Evolutionary conservation across 1,140 invertebrate genomes (phyloP).

Genomic region (Prorops nasuta): DNA sequence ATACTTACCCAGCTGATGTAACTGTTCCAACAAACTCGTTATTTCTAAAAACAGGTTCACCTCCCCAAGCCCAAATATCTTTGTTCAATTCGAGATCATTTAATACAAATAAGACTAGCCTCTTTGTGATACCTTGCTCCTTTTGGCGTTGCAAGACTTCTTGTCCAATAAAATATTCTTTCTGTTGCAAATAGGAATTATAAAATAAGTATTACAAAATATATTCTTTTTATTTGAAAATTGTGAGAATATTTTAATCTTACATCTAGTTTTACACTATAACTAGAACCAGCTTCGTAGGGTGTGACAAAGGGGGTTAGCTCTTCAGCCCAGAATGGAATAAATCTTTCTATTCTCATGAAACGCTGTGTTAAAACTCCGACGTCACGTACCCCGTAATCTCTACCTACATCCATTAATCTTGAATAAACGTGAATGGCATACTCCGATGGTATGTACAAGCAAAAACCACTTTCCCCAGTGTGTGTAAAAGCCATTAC

Average conservation of each 20-base stretch:
- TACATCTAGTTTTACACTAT: slow-evolving; percentile 69
- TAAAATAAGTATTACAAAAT: slow-evolving; percentile 3
- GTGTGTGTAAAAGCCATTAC: slow-evolving; percentile 81
- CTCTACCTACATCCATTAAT: slow-evolving; percentile 62
- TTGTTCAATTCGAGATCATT: slow-evolving; percentile 71
- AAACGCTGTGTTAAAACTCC: slow-evolving; percentile 75
- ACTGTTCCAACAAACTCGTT: slow-evolving; percentile 71
- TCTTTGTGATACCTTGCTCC: slow-evolving; percentile 65
- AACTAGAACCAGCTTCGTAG: slow-evolving; percentile 72
- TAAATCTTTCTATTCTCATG: slow-evolving; percentile 66
- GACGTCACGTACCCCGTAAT: slow-evolving; percentile 73
- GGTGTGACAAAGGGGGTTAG: slow-evolving; percentile 74
- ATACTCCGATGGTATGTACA: slow-evolving; percentile 79
- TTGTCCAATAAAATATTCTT: slow-evolving; percentile 73
- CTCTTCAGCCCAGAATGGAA: slow-evolving; percentile 69
- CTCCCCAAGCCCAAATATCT: slow-evolving; percentile 80
- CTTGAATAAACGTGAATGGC: slow-evolving; percentile 78
- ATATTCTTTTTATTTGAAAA: background rate
- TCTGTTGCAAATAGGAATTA: slow-evolving; percentile 46
- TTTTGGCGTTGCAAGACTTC: slow-evolving; percentile 70
- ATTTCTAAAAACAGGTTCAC: slow-evolving; percentile 74
- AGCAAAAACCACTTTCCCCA: slow-evolving; percentile 79
- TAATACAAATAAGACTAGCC: slow-evolving; percentile 72
- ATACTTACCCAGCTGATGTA: slow-evolving; percentile 70
- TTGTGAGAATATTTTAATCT: slow-evolving; percentile 12